Percentiles rank a stretch among this genome's conserved stretches.
phyloP scores from a whole-genome alignment of 2,888 invertebrate genomes.

The Orchesellides sinensis region DNA sequence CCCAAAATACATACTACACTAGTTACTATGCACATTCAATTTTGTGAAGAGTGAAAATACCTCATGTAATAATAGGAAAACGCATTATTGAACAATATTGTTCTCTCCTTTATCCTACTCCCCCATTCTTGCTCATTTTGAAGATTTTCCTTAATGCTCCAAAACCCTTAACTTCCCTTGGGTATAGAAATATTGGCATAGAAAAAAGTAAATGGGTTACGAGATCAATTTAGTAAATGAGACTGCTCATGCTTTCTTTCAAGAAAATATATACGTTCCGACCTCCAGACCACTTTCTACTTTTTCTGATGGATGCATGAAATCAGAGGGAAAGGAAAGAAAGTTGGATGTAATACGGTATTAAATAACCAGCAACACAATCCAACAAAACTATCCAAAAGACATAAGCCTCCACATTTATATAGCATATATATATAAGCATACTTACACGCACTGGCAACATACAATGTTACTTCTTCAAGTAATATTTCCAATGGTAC shows the following conservation, averaged over 20 bases:
- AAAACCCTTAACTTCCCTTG: slow-evolving; percentile 26
- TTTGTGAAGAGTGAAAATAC: no score
- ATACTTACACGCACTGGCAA: no score
- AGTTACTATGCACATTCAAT: no score
- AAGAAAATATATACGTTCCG: slow-evolving; percentile 26
- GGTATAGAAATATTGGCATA: slow-evolving; percentile 27
- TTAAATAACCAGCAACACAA: neutral
- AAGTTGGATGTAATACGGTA: neutral
- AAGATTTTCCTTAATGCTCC: slow-evolving; percentile 54
- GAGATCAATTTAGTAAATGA: slow-evolving; percentile 67
- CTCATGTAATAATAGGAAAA: slow-evolving; percentile 23
- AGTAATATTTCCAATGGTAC: neutral
- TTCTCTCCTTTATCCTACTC: slow-evolving; percentile 32
- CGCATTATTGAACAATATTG: slow-evolving; percentile 57
- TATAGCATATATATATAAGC: no score
- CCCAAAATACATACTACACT: no score
- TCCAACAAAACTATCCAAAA: neutral
- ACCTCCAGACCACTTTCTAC: slow-evolving; percentile 34
- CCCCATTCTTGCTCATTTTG: slow-evolving; percentile 34
- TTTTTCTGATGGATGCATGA: slow-evolving; percentile 49
- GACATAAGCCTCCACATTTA: neutral
- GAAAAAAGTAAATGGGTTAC: slow-evolving; percentile 62
- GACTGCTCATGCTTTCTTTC: slow-evolving; percentile 48
- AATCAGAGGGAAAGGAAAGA: slow-evolving; percentile 8
- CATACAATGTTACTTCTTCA: no score